Evolutionary conservation across 2,113 vertebrate species (phyloP).

Genomic region (Ceyx margarethae): DNA sequence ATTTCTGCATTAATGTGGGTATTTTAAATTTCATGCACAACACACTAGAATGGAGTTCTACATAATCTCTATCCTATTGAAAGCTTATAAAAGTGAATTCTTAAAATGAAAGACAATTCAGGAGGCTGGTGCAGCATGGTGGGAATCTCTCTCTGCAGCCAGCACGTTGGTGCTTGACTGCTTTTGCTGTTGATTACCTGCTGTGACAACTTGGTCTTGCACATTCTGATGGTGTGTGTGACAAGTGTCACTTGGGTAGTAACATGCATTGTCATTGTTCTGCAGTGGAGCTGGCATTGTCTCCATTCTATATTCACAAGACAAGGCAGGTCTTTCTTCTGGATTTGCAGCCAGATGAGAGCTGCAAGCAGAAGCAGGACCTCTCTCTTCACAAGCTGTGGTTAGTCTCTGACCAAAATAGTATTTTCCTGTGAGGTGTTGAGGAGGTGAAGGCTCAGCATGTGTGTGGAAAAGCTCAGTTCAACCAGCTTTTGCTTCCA

Average conservation of each 20-base stretch:
- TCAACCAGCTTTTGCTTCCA: neutral
- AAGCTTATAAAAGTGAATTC: neutral
- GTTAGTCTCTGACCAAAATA: neutral
- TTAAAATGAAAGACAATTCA: neutral
- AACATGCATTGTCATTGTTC: rapidly evolving
- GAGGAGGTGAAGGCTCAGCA: too few relatives aligned
- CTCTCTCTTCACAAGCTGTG: neutral
- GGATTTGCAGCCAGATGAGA: neutral
- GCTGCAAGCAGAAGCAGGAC: neutral
- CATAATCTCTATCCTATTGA: neutral
- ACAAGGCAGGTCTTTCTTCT: neutral
- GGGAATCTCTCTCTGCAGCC: neutral
- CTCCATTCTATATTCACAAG: rapidly evolving
- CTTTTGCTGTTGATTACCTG: neutral
- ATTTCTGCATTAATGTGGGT: neutral
- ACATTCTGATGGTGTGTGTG: neutral
- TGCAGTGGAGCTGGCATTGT: rapidly evolving
- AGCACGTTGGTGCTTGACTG: rapidly evolving
- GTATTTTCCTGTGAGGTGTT: rapidly evolving
- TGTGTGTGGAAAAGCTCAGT: neutral
- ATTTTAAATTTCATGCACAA: neutral
- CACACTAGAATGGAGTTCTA: neutral
- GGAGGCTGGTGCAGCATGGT: rapidly evolving
- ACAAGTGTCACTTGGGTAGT: rapidly evolving
- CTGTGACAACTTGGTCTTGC: neutral